These are phyloP conservation scores for Cryptus viduatorius DNA, from an alignment of 2,888 invertebrate genomes.

Conservation along the genomic window DNA sequence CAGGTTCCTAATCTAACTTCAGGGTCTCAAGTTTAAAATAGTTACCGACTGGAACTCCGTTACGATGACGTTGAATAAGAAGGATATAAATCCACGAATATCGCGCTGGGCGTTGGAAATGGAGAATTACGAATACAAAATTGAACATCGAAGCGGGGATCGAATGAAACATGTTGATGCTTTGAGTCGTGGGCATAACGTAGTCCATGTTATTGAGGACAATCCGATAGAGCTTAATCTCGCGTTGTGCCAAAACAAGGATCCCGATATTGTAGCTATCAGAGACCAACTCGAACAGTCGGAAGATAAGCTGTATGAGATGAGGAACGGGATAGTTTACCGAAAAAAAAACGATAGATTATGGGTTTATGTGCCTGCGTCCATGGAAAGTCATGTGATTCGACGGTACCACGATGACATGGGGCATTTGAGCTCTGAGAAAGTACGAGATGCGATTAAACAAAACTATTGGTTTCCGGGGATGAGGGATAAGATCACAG, in stretches of 20 bases:
- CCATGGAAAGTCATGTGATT: slow-evolving; percentile 57
- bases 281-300: slow-evolving; percentile 29
- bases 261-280: slow-evolving; percentile 44
- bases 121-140: slow-evolving; percentile 70
- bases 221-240: slow-evolving; percentile 65
- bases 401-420: slow-evolving; percentile 68
- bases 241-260: slow-evolving; percentile 54
- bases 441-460: slow-evolving; percentile 53
- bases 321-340: slow-evolving; percentile 67
- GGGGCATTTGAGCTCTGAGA: slow-evolving; percentile 68
- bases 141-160: slow-evolving; percentile 68
- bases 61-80: slow-evolving; percentile 72
- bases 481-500: slow-evolving; percentile 43
- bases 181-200: slow-evolving; percentile 66
- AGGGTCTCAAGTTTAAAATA: slow-evolving; percentile 74
- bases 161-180: no score
- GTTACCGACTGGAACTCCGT: slow-evolving; percentile 76
- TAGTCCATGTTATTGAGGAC: slow-evolving; percentile 70
- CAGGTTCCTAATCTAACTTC: slow-evolving; percentile 73
- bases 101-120: slow-evolving; percentile 74
- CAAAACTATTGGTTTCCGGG: slow-evolving; percentile 64
- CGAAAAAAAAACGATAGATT: slow-evolving; percentile 62
- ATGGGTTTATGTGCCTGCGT: slow-evolving; percentile 66
- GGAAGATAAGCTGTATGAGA: slow-evolving; percentile 58
- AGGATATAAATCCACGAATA: slow-evolving; percentile 76